phyloP scores from a whole-genome alignment of 92 coral and sea anemone genomes.

The Phenganax subtilis region DNA sequence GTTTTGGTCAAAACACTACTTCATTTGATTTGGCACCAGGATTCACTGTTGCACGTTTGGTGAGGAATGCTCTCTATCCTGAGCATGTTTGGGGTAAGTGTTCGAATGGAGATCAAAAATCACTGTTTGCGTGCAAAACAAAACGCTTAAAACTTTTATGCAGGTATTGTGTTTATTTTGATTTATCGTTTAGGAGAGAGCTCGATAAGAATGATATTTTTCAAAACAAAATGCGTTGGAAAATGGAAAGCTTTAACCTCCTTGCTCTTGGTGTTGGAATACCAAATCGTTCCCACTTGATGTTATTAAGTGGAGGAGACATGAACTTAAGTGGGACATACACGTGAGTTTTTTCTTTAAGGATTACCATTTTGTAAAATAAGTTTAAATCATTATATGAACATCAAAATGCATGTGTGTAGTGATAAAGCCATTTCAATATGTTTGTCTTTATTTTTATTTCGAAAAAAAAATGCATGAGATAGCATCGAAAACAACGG shows the following conservation, averaged over 20 bases:
- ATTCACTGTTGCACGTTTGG: conserved; percentile 3
- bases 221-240: conserved; percentile 15
- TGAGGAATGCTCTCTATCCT: conserved; percentile 25
- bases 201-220: conserved; percentile 30
- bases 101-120: neutral
- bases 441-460: neutral
- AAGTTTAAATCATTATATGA: no score
- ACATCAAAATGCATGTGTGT: no score
- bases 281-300: conserved; percentile 22
- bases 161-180: no score
- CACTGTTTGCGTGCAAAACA: neutral
- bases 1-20: conserved; percentile 13
- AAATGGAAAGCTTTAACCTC: conserved; percentile 20
- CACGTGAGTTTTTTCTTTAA: conserved; percentile 1
- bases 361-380: neutral
- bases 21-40: conserved; percentile 22
- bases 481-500: conserved; percentile 29
- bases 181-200: conserved; percentile 24
- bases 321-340: conserved; percentile 42
- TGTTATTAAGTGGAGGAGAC: conserved; percentile 46
- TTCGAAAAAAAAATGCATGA: conserved; percentile 34
- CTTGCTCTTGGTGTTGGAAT: conserved; percentile 43
- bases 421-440: no score
- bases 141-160: no score
- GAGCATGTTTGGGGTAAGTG: conserved; percentile 30